Conservation (phyloP, 2,113 vertebrate species). For the Barnardius zonarius region DNA sequence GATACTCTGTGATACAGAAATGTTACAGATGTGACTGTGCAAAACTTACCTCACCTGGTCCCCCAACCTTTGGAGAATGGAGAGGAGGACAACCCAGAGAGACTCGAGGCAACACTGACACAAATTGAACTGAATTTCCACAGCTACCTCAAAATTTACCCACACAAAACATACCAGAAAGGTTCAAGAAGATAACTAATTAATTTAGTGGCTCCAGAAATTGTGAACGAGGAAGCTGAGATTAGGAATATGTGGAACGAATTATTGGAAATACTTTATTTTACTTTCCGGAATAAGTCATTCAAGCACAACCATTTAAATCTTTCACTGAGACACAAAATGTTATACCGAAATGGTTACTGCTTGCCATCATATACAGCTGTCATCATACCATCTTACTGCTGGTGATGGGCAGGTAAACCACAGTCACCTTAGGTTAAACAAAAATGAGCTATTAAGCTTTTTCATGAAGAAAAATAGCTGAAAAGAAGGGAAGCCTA, state of each 20-base stretch:
- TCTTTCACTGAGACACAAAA: neutral
- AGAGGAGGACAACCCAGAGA: neutral
- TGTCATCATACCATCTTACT: neutral
- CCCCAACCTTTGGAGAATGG: neutral
- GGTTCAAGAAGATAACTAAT: neutral
- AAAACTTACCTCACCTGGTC: neutral
- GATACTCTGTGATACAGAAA: neutral
- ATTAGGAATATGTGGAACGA: neutral
- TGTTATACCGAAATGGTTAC: neutral
- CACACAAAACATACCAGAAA: neutral
- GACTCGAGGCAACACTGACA: neutral
- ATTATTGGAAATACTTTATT: neutral
- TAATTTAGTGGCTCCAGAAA: neutral
- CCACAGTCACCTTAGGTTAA: neutral
- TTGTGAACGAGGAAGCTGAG: neutral
- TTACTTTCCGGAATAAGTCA: neutral
- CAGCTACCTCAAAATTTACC: neutral
- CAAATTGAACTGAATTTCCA: neutral
- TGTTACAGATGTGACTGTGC: too few species aligned
- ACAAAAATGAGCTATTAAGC: neutral
- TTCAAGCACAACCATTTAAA: neutral
- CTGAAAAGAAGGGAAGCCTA: neutral
- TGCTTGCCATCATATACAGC: neutral
- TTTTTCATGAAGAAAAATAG: neutral
- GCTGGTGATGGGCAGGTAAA: neutral